Conservation (phyloP, 2,888 invertebrate genomes). For the Capitulum mitella region DNA sequence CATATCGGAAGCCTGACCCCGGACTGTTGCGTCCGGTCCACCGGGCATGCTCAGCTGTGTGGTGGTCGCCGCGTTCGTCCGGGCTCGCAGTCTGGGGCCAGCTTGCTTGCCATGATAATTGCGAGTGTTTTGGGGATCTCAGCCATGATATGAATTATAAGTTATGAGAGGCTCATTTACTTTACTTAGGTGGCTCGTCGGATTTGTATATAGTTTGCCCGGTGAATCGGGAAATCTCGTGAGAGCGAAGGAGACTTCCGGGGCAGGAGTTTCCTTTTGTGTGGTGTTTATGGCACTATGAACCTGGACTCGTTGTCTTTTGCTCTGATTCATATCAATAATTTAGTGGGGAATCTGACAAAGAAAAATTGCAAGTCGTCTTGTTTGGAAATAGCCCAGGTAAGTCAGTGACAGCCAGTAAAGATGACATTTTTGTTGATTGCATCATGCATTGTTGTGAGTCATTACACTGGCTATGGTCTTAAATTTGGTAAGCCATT, state of each 20-base stretch:
- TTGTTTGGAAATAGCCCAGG: conserved; percentile 79
- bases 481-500: too few relatives aligned
- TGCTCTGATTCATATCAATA: conserved; percentile 97
- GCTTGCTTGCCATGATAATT: too few relatives aligned
- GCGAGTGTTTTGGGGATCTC: too few relatives aligned
- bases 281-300: conserved; percentile 91
- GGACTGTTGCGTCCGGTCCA: too few relatives aligned
- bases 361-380: conserved; percentile 92
- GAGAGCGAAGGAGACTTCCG: conserved; percentile 8
- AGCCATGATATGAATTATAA: background rate
- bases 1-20: too few relatives aligned
- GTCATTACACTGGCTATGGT: too few relatives aligned
- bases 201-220: background rate
- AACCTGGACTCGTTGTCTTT: conserved; percentile 98
- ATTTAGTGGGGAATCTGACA: conserved; percentile 88
- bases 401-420: too few relatives aligned
- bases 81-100: too few relatives aligned
- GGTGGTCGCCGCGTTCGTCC: too few relatives aligned
- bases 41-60: too few relatives aligned
- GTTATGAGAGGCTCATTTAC: background rate
- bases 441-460: background rate
- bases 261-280: conserved; percentile 58
- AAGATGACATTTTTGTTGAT: conserved; percentile 40
- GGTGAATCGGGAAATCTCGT: background rate
- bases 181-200: background rate